Base-by-base conservation (phyloP, 2,113 vertebrate genomes). In the Cololabis saira region DNA sequence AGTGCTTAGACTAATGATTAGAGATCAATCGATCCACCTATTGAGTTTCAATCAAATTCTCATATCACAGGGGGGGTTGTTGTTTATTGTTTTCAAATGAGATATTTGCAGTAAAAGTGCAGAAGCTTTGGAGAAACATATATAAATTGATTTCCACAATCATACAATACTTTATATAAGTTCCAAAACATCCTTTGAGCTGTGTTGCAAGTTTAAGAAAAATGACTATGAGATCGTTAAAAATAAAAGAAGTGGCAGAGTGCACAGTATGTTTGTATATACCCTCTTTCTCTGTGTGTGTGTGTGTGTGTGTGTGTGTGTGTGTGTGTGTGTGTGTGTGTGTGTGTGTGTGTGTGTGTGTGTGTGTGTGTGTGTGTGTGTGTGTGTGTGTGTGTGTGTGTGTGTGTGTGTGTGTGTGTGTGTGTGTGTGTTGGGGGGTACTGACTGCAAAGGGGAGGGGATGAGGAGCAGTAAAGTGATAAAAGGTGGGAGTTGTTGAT, bases 401-500 rank as follows among this genome's bases (percentile, higher is more conserved):
- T n/a, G n/a, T n/a, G n/a, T n/a, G n/a, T n/a, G n/a, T n/a, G n/a
- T n/a, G n/a, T n/a, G n/a, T n/a, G 30, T 3, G 30, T 30, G 30
- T 3, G 30, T 30, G 30, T 3, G 30, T 3, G 30, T 3, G 30
- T 3, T 3, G 33, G 33, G 33, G 33, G 33, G 33, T 3, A 7
- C 1, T 37, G 6, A 63, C 45, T 56, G 44, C 56, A 41, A 18
- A 30, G 24, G 47, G 33, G 15, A 43, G 27, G 15, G 54, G 47
- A 45, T 19, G 56, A 62, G 42, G 52, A 69, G 33, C 0, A 12
- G 74, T 51, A n/a, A 44, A 57, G 50, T 15, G 12, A 16, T n/a
- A 18, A 49, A 71, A 27, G 30, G 61, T 49, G 0, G 12, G 17
- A 71, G 66, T 8, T 58, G 44, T 41, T 81, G 66, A 83, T 85